Evolutionary conservation across 2,113 vertebrate genomes (phyloP).

Genomic region (Pipra filicauda): DNA sequence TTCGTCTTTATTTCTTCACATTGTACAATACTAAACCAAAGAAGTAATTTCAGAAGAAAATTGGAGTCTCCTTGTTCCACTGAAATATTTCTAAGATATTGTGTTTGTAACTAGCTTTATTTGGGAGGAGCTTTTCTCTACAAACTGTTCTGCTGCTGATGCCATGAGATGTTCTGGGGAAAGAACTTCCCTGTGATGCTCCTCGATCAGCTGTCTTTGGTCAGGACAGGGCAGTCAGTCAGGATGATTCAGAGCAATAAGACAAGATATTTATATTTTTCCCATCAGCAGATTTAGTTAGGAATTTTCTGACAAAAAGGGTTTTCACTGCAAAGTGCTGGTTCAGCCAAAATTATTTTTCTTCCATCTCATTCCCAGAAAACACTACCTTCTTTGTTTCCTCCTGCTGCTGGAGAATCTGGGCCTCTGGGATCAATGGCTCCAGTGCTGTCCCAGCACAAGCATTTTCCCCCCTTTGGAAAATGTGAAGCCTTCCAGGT

Average conservation of each 20-base stretch:
- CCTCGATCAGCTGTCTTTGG: neutral
- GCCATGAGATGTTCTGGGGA: neutral
- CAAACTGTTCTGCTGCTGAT: neutral
- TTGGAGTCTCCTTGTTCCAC: neutral
- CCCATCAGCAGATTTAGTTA: neutral
- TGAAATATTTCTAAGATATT: neutral
- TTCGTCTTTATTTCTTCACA: neutral
- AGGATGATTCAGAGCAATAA: neutral
- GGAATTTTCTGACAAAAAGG: conserved; percentile 31
- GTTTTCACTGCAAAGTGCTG: conserved; percentile 44
- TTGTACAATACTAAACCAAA: neutral
- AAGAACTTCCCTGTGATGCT: neutral
- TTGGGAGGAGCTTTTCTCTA: neutral
- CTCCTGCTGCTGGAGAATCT: conserved; percentile 33
- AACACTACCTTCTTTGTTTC: conserved; percentile 58
- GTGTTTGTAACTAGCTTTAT: neutral
- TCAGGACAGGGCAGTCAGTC: neutral
- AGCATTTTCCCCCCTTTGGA: conserved; percentile 35
- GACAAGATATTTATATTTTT: neutral
- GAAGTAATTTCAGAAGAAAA: neutral
- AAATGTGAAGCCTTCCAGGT: conserved; percentile 23
- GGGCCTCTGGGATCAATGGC: conserved; percentile 45
- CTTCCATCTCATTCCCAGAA: conserved; percentile 48
- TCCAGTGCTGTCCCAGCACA: conserved; percentile 29
- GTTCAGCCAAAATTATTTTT: conserved; percentile 57